phyloP scores from a whole-genome alignment of 2,113 vertebrate species.

The Larimichthys crocea region DNA sequence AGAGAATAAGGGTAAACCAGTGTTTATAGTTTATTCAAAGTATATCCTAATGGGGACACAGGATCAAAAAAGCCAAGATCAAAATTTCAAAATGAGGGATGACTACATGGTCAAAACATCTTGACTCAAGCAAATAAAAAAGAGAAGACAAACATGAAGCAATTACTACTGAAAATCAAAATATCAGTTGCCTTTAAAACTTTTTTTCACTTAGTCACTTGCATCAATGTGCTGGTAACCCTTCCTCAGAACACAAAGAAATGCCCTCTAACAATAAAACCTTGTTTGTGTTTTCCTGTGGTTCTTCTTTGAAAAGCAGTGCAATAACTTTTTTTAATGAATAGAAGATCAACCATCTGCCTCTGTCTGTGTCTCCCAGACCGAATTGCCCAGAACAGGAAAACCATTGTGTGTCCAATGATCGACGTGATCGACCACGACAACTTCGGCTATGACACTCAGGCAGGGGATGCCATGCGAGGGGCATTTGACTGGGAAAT shows the following conservation, averaged over 20 bases:
- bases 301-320: background rate
- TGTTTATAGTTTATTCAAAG: background rate
- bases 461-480: constrained; percentile 97
- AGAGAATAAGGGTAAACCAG: background rate
- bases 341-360: background rate
- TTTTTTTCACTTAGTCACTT: background rate
- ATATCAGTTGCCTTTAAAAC: background rate
- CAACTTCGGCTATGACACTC: constrained; percentile 95
- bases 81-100: background rate
- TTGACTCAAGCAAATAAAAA: background rate
- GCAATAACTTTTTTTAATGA: background rate
- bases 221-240: background rate
- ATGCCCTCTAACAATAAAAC: background rate
- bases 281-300: background rate
- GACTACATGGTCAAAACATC: background rate
- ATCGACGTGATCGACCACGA: constrained; percentile 98
- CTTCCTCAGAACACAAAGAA: background rate
- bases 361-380: constrained; percentile 78
- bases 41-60: no score
- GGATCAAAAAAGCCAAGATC: background rate
- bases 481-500: constrained; percentile 99
- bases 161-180: no score
- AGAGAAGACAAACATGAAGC: background rate
- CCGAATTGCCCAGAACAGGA: constrained; percentile 94
- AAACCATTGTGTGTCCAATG: constrained; percentile 97